Evolutionary conservation across 2,797 vertebrate genomes (phyloP).

Genomic region (Danio tinwini): DNA sequence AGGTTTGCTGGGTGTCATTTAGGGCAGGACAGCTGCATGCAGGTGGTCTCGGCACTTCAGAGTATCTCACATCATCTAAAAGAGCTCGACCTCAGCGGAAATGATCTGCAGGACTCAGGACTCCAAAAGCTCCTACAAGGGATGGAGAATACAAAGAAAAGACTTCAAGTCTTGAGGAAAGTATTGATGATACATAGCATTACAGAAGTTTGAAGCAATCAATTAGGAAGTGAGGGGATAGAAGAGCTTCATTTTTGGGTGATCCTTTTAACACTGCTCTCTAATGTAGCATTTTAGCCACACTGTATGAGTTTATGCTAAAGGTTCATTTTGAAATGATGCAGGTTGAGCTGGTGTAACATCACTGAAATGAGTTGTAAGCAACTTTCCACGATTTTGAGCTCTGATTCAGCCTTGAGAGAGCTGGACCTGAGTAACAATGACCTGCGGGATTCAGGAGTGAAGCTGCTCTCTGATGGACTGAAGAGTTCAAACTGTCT

Average conservation of each 20-base stretch:
- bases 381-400: conserved; percentile 7
- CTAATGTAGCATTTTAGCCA: background rate
- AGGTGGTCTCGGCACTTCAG: conserved; percentile 33
- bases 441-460: too few relatives aligned
- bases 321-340: background rate
- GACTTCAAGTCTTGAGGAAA: conserved; percentile 51
- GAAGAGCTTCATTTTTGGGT: too few relatives aligned
- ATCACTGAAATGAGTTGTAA: conserved; percentile 37
- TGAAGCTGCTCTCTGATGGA: too few relatives aligned
- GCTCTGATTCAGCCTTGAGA: conserved; percentile 18
- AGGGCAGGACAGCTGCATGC: conserved; percentile 33
- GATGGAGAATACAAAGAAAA: background rate
- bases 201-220: background rate
- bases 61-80: conserved; percentile 16
- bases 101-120: conserved; percentile 49
- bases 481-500: conserved; percentile 27
- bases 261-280: background rate
- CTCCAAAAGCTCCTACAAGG: background rate
- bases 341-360: conserved; percentile 37
- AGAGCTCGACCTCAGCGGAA: conserved; percentile 55
- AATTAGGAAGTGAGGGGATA: background rate
- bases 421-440: conserved; percentile 26
- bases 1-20: conserved; percentile 50
- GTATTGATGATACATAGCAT: conserved; percentile 1
- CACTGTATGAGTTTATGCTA: too few relatives aligned